Evolutionary conservation across 2,888 invertebrate species (phyloP), one percentile per base, ranked within the genome.

Genomic region (Ectobius pallidus): DNA sequence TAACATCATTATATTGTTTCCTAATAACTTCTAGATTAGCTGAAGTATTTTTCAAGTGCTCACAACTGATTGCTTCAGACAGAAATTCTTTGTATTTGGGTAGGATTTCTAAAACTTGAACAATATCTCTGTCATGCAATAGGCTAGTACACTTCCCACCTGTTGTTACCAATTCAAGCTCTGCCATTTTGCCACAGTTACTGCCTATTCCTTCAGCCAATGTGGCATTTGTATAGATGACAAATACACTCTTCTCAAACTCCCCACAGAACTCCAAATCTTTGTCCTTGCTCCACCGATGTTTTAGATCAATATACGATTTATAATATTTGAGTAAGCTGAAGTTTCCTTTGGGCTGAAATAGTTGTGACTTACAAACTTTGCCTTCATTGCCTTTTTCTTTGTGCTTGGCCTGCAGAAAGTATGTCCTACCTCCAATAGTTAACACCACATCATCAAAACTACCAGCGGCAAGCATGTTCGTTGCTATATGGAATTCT

Each of bases 391-490:
- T n/a, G 1, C 32, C 1, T 1, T n/a, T 22, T 20, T 22, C 34
- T 39, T 22, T 34, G 14, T 63, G 63, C 4, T 63, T 63, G 39
- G 39, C 39, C 30, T 63, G 63, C 34, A 63, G 18, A 6, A 63
- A 18, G 1, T 32, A 11, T n/a, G 39, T 18, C 16, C 39, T 18
- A 14, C 14, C 20, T 14, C 30, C 18, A 14, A 39, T 0, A 9
- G 20, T 34, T 3, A 63, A 39, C 11, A 63, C 63, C 2, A 63
- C 30, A 9, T 63, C 63, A n/a, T 63, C 63, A 39, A 63, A 63
- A 2, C 18, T 18, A 6, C 63, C 63, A 14, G 20, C 63, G 1
- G 39, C 63, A 18, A 39, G 14, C 39, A 63, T 39, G 14, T 63
- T 63, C 7, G 20, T 14, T 14, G 63, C 63, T 1, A 63, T n/a